Conservation (phyloP, 2,797 vertebrate genomes). For the Micrastur ruficollis region DNA sequence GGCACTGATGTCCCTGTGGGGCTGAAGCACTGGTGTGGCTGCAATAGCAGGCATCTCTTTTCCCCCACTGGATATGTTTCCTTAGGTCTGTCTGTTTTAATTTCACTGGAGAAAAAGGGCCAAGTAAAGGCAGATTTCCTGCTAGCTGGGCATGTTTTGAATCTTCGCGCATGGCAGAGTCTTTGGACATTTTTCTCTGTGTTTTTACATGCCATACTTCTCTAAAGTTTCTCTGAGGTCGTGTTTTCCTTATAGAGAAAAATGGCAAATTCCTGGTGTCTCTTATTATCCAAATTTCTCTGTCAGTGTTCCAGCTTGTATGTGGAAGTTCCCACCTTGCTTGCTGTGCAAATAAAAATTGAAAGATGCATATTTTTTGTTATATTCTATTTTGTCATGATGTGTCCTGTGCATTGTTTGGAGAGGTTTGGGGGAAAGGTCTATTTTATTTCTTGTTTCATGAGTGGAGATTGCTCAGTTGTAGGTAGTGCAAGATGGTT, state of each 20-base stretch:
- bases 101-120: background rate
- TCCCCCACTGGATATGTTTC: background rate
- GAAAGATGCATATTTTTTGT: background rate
- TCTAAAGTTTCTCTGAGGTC: background rate
- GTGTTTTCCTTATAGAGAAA: background rate
- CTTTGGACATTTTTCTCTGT: background rate
- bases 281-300: background rate
- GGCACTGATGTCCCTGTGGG: rapidly evolving
- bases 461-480: background rate
- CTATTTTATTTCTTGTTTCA: background rate
- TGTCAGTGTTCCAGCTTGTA: background rate
- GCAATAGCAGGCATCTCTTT: background rate
- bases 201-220: background rate
- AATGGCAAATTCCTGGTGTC: background rate
- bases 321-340: background rate
- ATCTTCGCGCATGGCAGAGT: background rate
- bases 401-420: background rate
- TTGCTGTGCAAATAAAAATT: background rate
- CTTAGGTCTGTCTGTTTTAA: background rate
- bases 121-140: background rate
- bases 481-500: background rate
- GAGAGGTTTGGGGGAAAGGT: background rate
- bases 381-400: background rate
- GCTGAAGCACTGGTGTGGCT: background rate
- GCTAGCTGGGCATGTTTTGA: background rate